A percentile compares a stretch with the other conserved stretches of the same genome.
phyloP scores from a whole-genome alignment of 2,797 vertebrate species.

The Ctenopoma kingsleyae region DNA sequence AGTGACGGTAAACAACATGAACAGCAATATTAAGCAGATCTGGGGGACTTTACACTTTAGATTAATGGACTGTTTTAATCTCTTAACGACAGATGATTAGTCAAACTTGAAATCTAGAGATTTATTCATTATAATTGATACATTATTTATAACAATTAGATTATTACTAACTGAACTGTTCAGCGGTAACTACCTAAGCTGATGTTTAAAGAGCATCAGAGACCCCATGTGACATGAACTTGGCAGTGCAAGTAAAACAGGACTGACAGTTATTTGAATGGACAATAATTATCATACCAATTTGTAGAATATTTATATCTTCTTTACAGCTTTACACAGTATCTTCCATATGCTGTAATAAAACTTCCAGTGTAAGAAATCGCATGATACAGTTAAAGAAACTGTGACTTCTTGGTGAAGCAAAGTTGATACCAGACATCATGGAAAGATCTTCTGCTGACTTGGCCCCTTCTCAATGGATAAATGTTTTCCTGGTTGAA shows the following conservation, averaged over 20 bases:
- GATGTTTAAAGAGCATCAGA: conserved; percentile 63
- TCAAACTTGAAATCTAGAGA: not conserved
- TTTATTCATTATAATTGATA: not conserved
- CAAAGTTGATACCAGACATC: conserved; percentile 48
- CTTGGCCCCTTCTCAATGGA: conserved; percentile 67
- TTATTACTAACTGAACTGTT: not conserved
- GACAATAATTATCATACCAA: not conserved
- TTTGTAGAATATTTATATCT: not conserved
- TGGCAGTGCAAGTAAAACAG: conserved; percentile 57
- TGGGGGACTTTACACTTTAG: not conserved
- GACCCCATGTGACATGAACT: conserved; percentile 69
- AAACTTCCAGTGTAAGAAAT: conserved; percentile 8
- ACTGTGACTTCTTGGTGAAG: conserved; percentile 14
- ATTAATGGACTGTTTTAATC: not conserved
- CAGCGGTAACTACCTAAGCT: not conserved
- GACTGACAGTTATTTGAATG: not conserved
- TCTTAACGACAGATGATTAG: not conserved
- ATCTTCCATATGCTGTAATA: not conserved
- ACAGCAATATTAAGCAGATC: not conserved
- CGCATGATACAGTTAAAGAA: not conserved
- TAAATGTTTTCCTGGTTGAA: conserved; percentile 67
- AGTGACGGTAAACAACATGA: conserved; percentile 85
- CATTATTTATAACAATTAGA: not conserved
- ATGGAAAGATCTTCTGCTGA: conserved; percentile 74
- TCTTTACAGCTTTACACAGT: conserved; percentile 12